phyloP scores from a whole-genome alignment of 2,113 vertebrate species.

The Tenrec ecaudatus region DNA sequence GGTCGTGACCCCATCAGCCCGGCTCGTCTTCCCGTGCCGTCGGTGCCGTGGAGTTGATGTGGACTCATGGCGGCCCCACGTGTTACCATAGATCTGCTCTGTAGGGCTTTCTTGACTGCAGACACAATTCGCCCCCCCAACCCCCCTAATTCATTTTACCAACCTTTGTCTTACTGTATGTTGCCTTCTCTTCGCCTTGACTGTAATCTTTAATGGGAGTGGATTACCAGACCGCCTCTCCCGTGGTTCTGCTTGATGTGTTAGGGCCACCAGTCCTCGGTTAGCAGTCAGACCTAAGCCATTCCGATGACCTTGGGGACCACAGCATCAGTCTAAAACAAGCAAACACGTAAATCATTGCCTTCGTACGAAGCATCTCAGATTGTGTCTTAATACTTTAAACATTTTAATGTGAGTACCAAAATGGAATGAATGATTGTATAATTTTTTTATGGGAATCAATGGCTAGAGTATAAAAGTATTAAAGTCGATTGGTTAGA shows the following conservation, averaged over 20 bases:
- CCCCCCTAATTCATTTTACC: too few relatives aligned
- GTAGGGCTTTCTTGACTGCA: background rate
- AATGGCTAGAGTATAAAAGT: background rate
- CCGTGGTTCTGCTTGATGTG: background rate
- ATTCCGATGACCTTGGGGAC: background rate
- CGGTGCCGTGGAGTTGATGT: background rate
- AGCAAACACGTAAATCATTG: background rate
- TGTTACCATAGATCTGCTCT: background rate
- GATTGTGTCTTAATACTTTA: background rate
- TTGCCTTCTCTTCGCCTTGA: too few relatives aligned
- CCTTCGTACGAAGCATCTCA: background rate
- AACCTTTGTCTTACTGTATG: too few relatives aligned
- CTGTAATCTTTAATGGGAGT: background rate
- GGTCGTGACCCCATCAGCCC: background rate
- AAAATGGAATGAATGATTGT: background rate
- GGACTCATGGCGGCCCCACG: background rate
- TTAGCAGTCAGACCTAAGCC: background rate
- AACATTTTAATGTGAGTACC: conserved; percentile 2
- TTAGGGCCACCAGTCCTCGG: background rate
- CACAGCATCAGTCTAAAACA: background rate
- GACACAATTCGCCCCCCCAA: too few relatives aligned
- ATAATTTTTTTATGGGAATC: background rate
- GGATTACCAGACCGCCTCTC: background rate
- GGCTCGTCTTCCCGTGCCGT: background rate
- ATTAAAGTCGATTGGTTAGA: background rate